Evolutionary conservation across 2,888 invertebrate genomes (phyloP), one percentile per base, ranked within the genome.

Genomic region (Drosophila pseudotalamancana): DNA sequence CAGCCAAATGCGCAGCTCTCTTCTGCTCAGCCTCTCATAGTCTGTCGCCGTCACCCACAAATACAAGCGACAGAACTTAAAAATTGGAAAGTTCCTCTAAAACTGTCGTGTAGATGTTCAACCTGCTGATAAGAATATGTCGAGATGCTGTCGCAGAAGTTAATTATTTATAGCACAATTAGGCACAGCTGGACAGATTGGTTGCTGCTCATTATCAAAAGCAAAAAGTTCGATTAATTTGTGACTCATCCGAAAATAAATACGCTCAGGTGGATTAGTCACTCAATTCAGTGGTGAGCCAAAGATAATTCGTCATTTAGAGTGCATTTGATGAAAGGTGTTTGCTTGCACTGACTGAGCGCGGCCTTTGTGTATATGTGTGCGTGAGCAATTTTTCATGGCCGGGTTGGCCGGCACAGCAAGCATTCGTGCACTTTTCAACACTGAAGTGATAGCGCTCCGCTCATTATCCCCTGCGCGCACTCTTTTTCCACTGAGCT

Each of bases 321-420:
- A 72, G 69, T 72, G 70, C 56, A 65, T 45, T 64, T 46, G 73
- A 46, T 40, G 55, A 71, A 75, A 67, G 67, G 72, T 74, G 60
- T 61, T 73, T 57, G 53, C 46, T 46, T 75, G 72, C 75, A 65
- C 12, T 21, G 23, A 37, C 27, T 40, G 45, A 60, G 37, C 46
- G 32, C 16, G 4, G 23, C 14, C 32, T 31, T 21, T 59, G 43
- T 27, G 6, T 39, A 21, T 39, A 35, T 35, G 37, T 32, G 23
- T 34, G 31, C 2, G 35, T 31, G 50, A 51, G 50, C 48, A 12
- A 42, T 31, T 59, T 51, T 40, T 37, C 39, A 45, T 31, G 50
- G 53, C 59, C 63, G 56, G 56, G 27, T 55, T 31, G 45, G 55
- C 63, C 68, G 61, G 62, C 53, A 54, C 8, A 55, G 51, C 11